phyloP scores from a whole-genome alignment of 2,888 invertebrate genomes.

The Macropis europaea region DNA sequence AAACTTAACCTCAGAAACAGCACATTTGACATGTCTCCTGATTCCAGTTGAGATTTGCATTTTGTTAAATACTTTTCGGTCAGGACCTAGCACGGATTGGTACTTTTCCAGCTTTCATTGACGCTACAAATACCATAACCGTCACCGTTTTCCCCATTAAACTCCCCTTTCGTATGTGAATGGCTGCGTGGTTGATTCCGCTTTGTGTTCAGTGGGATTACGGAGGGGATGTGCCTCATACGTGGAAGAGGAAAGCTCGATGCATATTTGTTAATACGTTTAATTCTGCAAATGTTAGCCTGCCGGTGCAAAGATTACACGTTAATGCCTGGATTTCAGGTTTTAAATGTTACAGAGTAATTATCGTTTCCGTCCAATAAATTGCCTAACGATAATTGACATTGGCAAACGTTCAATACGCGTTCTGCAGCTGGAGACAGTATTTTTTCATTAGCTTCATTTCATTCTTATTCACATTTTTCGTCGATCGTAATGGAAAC shows the following conservation, averaged over 20 bases:
- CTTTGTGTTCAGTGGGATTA: constrained; percentile 19
- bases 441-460: not conserved
- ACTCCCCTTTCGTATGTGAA: constrained; percentile 24
- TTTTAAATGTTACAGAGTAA: constrained; percentile 7
- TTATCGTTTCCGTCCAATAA: constrained; percentile 10
- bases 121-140: constrained; percentile 15
- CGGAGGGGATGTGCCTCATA: constrained; percentile 11
- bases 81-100: no score
- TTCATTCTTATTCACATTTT: no score
- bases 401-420: not conserved
- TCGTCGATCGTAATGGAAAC: no score
- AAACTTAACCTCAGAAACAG: no score
- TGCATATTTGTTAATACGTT: constrained; percentile 28
- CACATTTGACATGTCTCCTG: no score
- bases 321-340: constrained; percentile 6
- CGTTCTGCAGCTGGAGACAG: not conserved
- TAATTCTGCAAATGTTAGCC: constrained; percentile 8
- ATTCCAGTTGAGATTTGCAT: no score
- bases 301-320: constrained; percentile 16
- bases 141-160: constrained; percentile 60
- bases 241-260: not conserved
- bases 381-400: not conserved
- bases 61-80: no score
- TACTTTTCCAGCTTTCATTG: constrained; percentile 41
- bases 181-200: constrained; percentile 5